These are phyloP conservation scores for Synodontis membranacea DNA, from an alignment of 2,113 vertebrate genomes.

Conservation along the genomic window DNA sequence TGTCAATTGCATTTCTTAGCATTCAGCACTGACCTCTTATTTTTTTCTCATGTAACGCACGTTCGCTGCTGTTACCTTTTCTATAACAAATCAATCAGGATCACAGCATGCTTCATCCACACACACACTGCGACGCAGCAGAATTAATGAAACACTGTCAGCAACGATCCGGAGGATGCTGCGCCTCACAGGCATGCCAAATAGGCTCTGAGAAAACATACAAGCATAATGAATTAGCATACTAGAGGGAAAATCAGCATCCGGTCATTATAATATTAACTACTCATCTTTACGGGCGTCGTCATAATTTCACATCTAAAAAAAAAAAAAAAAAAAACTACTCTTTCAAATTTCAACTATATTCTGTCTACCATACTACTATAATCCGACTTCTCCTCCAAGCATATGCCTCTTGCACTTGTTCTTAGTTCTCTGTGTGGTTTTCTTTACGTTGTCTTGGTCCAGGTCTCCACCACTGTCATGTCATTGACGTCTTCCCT, in stretches of 20 bases:
- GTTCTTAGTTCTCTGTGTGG: not conserved
- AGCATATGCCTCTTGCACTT: not conserved
- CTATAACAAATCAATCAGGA: conserved; percentile 22
- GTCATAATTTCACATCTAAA: not conserved
- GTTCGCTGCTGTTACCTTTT: not conserved
- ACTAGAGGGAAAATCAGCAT: conserved; percentile 3
- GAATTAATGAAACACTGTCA: conserved; percentile 27
- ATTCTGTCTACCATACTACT: too few relatives aligned
- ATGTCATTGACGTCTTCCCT: not conserved
- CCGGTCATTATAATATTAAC: conserved; percentile 13
- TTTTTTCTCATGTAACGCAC: not conserved
- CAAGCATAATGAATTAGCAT: conserved; percentile 14
- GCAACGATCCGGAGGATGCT: conserved; percentile 8
- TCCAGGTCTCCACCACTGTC: not conserved
- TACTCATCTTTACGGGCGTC: not conserved
- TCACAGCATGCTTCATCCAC: conserved; percentile 7
- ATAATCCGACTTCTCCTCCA: not conserved
- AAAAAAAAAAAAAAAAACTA: too few relatives aligned
- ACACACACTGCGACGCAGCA: not conserved
- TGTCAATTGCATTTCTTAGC: not conserved
- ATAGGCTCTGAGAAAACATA: not conserved
- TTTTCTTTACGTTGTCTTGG: not conserved
- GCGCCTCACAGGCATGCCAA: not conserved
- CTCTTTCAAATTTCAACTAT: not conserved
- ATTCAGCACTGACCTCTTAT: not conserved